Evolutionary conservation across 2,113 vertebrate species (phyloP).

Genomic region (Gasterosteus aculeatus): DNA sequence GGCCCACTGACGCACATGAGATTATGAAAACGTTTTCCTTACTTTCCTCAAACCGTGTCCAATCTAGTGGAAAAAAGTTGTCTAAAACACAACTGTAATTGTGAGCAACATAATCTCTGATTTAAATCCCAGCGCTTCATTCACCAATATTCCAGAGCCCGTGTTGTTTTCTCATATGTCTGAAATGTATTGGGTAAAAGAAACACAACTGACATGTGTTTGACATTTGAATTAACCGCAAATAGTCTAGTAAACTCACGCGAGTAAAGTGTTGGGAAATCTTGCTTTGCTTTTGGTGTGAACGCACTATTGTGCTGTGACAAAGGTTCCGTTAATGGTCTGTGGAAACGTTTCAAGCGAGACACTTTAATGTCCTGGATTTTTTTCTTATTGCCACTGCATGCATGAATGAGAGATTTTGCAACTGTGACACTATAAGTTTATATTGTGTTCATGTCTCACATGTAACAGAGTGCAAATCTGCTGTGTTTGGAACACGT

Average conservation of each 20-base stretch:
- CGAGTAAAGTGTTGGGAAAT: too few relatives aligned
- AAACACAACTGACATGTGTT: constrained; percentile 35
- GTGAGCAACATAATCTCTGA: constrained; percentile 23
- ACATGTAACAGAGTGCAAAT: not conserved
- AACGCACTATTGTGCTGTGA: constrained; percentile 32
- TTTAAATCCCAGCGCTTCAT: constrained; percentile 25
- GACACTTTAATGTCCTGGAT: constrained; percentile 64
- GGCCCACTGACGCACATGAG: constrained; percentile 22
- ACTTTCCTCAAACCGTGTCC: constrained; percentile 32
- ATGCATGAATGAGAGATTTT: constrained; percentile 36
- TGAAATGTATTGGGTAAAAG: constrained; percentile 28
- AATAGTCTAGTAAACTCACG: too few relatives aligned
- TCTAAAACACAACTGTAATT: constrained; percentile 7
- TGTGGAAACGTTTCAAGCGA: constrained; percentile 58
- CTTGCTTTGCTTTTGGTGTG: too few relatives aligned
- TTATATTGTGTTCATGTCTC: constrained; percentile 16
- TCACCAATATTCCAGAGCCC: constrained; percentile 23
- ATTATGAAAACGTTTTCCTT: constrained; percentile 32
- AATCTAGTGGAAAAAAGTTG: constrained; percentile 27
- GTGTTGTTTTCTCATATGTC: not conserved
- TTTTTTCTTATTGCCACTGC: constrained; percentile 38
- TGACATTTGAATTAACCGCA: not conserved
- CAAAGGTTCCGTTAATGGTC: constrained; percentile 57
- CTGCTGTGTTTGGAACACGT: not conserved
- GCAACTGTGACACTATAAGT: constrained; percentile 24